phyloP scores from a whole-genome alignment of 2,888 invertebrate species.

The Drosophila robusta region DNA sequence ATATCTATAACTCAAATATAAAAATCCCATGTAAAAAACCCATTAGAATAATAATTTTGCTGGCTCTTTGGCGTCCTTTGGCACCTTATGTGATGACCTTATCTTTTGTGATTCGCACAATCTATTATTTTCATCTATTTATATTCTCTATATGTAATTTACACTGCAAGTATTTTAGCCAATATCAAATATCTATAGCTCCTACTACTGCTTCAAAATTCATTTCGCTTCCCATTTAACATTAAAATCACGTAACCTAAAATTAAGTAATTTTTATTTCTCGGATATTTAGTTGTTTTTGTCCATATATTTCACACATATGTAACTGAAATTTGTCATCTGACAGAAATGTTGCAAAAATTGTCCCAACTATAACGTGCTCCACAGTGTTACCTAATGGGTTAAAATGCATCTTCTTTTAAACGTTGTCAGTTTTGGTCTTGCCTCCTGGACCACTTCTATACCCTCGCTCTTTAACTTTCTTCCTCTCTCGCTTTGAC shows the following conservation, averaged over 20 bases:
- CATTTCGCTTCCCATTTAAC: not conserved
- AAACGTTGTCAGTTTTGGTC: slow-evolving; percentile 20
- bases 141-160: no score
- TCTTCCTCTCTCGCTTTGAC: slow-evolving; percentile 1
- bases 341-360: not conserved
- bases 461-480: not conserved
- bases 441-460: not conserved
- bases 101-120: no score
- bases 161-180: no score
- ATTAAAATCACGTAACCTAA: not conserved
- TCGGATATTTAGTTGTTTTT: no score
- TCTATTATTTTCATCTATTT: no score
- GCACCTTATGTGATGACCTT: no score
- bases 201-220: not conserved
- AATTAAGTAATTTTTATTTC: not conserved
- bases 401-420: slow-evolving; percentile 43
- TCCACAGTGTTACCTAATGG: slow-evolving; percentile 25
- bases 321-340: slow-evolving; percentile 21
- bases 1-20: no score
- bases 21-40: no score
- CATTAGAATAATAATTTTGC: no score
- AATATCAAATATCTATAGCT: no score
- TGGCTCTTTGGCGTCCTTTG: no score
- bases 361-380: slow-evolving; percentile 9
- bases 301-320: not conserved